Base-by-base conservation (phyloP, 2,888 invertebrate species). In the Charanyca ferruginea region DNA sequence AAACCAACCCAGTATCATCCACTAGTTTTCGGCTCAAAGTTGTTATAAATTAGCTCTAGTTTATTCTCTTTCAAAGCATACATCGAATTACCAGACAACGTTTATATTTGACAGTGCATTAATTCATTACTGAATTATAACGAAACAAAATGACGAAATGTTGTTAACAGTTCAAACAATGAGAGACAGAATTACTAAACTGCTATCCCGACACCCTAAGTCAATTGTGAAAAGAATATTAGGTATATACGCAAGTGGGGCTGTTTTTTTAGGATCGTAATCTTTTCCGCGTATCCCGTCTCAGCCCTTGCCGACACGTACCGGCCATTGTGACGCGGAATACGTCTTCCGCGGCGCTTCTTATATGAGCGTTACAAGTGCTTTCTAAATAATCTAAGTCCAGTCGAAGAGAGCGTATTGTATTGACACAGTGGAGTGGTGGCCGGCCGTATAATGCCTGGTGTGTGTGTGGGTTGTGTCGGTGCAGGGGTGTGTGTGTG, bases 331-430 rank as follows among this genome's bases (percentile, higher is more conserved):
- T 95, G 93, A 95, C 94, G 94, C 89, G 84, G 90, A 92, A 93
- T 92, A 92, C 93, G 92, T 94, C 95, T 95, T 94, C 91, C 91
- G 91, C 90, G 92, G 89, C 92, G 93, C 93, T 93, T 95, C 95
- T 95, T 95, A 96, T 96, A 96, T 96, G 96, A 95, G 94, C 95
- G 93, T 95, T 95, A 96, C 95, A 95, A 96, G 96, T 96, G 96
- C 96, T 96, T 96, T 96, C 95, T 96, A 96, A 96, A 96, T 96
- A 96, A 96, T 95, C 96, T 95, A 95, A 96, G 96, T 96, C 96
- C 95, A 93, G 94, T 88, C 91, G 94, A 94, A 94, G 94, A 94
- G 95, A 95, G 94, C 92, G 95, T 95, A 95, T 95, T 95, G 95
- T 96, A 96, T 96, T 96, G 95, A 96, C 96, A 96, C 88, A 96